Evolutionary conservation across 2,113 vertebrate genomes (phyloP), one percentile per base, ranked within the genome.

Genomic region (Columba livia): DNA sequence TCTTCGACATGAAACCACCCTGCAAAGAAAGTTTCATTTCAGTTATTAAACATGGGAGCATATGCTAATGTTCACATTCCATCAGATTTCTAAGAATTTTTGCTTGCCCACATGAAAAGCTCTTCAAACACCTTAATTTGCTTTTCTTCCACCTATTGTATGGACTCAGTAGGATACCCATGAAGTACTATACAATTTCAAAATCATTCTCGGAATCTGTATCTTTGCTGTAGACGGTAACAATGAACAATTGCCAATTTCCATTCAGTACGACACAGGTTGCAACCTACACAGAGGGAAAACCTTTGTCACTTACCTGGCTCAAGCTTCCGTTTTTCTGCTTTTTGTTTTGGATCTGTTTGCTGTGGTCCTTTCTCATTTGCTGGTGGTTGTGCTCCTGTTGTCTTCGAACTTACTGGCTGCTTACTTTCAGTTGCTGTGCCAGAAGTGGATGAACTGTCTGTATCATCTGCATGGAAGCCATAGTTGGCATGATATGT

Each of bases 1-100:
- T 99, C 98, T 89, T 99, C 99, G 42, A 99, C 98, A 53, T 99
- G 98, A 97, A 99, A 99, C 99, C 99, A 99, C 24, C 99, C 99
- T 99, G 93, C 73, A 97, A 77, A 82, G 6, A 97, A 51, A 90
- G 60, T 48, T 92, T 70, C 19, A 92, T 77, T 50, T 84, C 70
- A 95, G 85, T 96, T 85, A 94, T 62, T 81, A 96, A 85, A 89
- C 47, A 83, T 2, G 21, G 21, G 40, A 80, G 14, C 34, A 70
- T 5, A 56, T 5, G n/a, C 26, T 58, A 42, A 72, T 1, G 0
- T 58, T 73, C 53, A 51, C 10, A 28, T 62, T 48, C 34, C 42
- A 60, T 25, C 11, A 79, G 78, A 88, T 24, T 75, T 89, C 20
- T 24, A 87, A 44, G 20, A 90, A 54, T 40, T 74, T 88, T 62